Base-by-base conservation (phyloP, 2,797 vertebrate genomes). In the Euphonia xanthogaster region DNA sequence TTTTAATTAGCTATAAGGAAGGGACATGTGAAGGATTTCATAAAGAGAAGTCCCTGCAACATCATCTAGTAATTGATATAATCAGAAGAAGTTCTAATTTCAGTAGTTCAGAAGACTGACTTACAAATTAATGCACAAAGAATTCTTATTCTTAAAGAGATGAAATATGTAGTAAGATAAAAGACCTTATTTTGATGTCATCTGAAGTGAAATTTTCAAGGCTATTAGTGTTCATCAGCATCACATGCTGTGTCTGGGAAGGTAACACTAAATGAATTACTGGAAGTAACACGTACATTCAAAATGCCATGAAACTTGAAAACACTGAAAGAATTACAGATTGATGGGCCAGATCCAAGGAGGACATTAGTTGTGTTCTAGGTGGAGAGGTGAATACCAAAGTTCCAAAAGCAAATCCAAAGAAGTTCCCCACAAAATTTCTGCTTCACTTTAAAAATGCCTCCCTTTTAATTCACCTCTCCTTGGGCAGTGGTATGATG, bases 341-440 rank as follows among this genome's bases (percentile, higher is more conserved):
- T n/a, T 54, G 61, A 71, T 83, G 93, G 95, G 94, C 96, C 96
- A 97, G 96, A 95, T 96, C 95, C 96, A 95, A 97, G 87, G 76
- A 96, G 72, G 91, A 71, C 5, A 35, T 89, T 14, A 71, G 39
- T 61, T 75, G 74, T 17, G 4, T 76, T 92, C 65, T 44, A 81
- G 37, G 28, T 42, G 22, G 21, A 89, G 60, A 70, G 48, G 24
- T 53, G 63, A 94, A 91, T 44, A 47, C 2, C 24, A 6, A 63
- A 83, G 28, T 65, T 71, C 61, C 65, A 74, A 83, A 88, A 44
- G 20, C 22, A 74, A 91, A 76, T 33, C 31, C 33, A 61, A 73
- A 8, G 12, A 71, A 20, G 28, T 47, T 67, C 22, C 58, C 53
- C 20, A 27, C 12, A 53, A 22, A 55, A 24, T 25, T 85, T 50